A percentile compares a stretch with the other conserved stretches of the same genome.
Conservation (phyloP, 2,888 invertebrate genomes). For the Drosophila setosimentum region DNA sequence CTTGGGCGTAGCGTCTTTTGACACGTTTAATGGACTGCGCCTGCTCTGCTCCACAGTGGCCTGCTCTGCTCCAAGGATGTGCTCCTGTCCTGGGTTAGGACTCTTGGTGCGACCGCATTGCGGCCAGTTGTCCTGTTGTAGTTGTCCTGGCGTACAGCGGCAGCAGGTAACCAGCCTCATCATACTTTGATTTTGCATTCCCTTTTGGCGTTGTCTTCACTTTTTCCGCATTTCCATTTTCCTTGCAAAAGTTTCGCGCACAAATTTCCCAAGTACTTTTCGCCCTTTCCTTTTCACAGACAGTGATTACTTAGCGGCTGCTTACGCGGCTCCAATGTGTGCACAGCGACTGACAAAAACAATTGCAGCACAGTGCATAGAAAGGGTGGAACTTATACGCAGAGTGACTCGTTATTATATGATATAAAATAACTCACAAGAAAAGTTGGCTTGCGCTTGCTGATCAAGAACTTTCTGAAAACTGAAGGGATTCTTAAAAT, state of each 20-base stretch:
- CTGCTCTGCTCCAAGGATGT: background rate
- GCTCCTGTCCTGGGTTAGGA: background rate
- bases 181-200: slow-evolving; percentile 78
- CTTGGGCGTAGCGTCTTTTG: slow-evolving; percentile 64
- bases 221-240: slow-evolving; percentile 27
- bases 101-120: slow-evolving; percentile 65
- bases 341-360: slow-evolving; percentile 50
- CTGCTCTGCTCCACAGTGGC: slow-evolving; percentile 9
- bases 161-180: slow-evolving; percentile 49
- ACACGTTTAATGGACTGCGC: slow-evolving; percentile 74
- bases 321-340: slow-evolving; percentile 27
- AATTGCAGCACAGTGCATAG: slow-evolving; percentile 9
- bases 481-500: background rate
- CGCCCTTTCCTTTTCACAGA: slow-evolving; percentile 19
- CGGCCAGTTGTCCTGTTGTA: slow-evolving; percentile 41
- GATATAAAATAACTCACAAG: background rate
- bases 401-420: slow-evolving; percentile 3
- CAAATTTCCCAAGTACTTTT: slow-evolving; percentile 9
- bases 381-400: slow-evolving; percentile 7
- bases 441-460: background rate
- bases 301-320: slow-evolving; percentile 53
- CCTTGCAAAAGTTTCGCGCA: slow-evolving; percentile 20
- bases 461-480: background rate
- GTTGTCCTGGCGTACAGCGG: slow-evolving; percentile 15
- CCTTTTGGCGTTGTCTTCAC: slow-evolving; percentile 51